Evolutionary conservation across 2,797 vertebrate genomes (phyloP).

Genomic region (Eremophila alpestris): DNA sequence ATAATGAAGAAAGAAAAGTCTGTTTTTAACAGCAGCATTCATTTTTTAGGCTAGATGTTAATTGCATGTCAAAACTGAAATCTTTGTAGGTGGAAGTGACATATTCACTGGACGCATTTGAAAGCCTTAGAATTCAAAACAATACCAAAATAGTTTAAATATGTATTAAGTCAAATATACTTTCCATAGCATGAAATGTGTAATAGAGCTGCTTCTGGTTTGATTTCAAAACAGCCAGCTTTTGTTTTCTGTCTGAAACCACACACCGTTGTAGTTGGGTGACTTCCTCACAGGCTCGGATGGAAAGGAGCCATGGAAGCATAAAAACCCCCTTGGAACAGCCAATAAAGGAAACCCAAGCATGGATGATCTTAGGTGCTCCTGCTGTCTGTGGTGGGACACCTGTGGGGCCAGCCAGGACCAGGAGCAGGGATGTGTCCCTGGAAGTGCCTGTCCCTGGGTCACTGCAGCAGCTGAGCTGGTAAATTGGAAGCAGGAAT

Average conservation of each 20-base stretch:
- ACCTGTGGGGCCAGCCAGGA: neutral
- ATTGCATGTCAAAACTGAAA: neutral
- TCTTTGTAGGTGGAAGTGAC: neutral
- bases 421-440: fast-evolving
- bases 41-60: neutral
- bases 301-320: neutral
- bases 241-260: neutral
- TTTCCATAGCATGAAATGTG: neutral
- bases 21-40: neutral
- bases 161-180: neutral
- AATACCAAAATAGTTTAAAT: neutral
- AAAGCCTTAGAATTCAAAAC: constrained; percentile 12
- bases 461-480: constrained; percentile 30
- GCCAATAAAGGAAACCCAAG: neutral
- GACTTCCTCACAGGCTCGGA: neutral
- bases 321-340: neutral
- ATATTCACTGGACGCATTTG: neutral
- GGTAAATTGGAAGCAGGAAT: constrained; percentile 59
- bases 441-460: neutral
- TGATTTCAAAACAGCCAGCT: constrained; percentile 29
- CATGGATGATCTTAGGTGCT: neutral
- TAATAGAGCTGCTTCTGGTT: neutral
- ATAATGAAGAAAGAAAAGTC: neutral
- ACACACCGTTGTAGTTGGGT: neutral
- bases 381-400: neutral